Percentiles rank a stretch among this genome's conserved stretches.
These are phyloP conservation scores for Rhimphoctona megacephalus DNA, from an alignment of 2,888 invertebrate genomes.

Conservation along the genomic window DNA sequence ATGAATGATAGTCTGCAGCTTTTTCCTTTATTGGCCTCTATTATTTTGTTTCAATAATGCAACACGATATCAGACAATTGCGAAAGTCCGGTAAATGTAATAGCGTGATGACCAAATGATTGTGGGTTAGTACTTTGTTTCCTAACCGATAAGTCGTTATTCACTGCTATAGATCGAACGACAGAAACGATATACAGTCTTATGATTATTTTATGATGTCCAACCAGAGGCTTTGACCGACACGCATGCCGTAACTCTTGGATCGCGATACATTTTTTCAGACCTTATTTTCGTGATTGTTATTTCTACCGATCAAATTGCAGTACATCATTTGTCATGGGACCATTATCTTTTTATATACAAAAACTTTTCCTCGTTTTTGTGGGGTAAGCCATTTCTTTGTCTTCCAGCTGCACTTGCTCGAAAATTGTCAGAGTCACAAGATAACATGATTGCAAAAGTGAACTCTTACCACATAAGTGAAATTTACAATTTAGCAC, in stretches of 20 bases:
- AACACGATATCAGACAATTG: neutral
- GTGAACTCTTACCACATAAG: neutral
- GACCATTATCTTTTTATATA: neutral
- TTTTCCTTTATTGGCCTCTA: neutral
- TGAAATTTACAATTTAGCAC: neutral
- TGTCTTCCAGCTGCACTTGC: neutral
- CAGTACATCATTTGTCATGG: neutral
- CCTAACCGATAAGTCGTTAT: constrained; percentile 20
- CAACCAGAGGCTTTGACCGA: neutral
- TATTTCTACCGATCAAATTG: neutral
- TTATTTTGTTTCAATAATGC: constrained; percentile 32
- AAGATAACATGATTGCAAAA: neutral
- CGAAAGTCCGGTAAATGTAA: constrained; percentile 10
- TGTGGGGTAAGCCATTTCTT: neutral
- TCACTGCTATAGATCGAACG: neutral
- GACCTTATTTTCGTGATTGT: neutral
- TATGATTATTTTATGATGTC: constrained; percentile 58
- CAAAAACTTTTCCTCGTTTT: constrained; percentile 26
- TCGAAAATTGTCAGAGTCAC: neutral
- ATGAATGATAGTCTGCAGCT: neutral
- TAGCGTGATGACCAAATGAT: constrained; percentile 52
- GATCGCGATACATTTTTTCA: constrained; percentile 16
- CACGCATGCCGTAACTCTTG: neutral
- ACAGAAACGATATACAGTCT: constrained; percentile 17
- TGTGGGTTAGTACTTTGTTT: constrained; percentile 40